A percentile compares a stretch with the other conserved stretches of the same genome.
Conservation (phyloP, 2,888 invertebrate species). For the Nemoura dubitans region DNA sequence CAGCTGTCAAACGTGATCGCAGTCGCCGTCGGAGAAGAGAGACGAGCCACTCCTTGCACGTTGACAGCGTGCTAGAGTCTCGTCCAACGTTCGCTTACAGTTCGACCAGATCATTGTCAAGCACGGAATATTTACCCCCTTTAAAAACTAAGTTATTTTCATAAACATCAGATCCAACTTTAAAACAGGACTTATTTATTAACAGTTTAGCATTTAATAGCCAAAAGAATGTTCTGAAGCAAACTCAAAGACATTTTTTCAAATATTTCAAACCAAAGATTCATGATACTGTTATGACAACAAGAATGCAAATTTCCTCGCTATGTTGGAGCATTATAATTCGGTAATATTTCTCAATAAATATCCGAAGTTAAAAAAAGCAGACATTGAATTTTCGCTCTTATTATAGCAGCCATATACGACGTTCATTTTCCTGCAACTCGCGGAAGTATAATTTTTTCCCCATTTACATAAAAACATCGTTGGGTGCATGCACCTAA, state of each 20-base stretch:
- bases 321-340: background rate
- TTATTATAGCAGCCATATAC: background rate
- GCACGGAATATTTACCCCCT: too few relatives aligned
- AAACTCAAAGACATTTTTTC: background rate
- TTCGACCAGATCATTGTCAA: too few relatives aligned
- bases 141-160: too few relatives aligned
- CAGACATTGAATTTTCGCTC: background rate
- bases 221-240: background rate
- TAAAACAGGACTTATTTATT: background rate
- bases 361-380: background rate
- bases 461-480: conserved; percentile 36
- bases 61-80: background rate
- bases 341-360: background rate
- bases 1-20: conserved; percentile 39
- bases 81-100: too few relatives aligned
- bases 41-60: conserved; percentile 17
- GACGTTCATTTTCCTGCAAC: conserved; percentile 7
- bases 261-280: background rate
- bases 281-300: background rate
- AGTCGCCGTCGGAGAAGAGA: background rate
- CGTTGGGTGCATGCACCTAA: conserved; percentile 31
- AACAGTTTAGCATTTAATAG: background rate
- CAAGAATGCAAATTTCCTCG: background rate
- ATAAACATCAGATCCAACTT: too few relatives aligned
- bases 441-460: conserved; percentile 28